phyloP scores from a whole-genome alignment of 1,140 invertebrate genomes.

The Drosophila parvula region DNA sequence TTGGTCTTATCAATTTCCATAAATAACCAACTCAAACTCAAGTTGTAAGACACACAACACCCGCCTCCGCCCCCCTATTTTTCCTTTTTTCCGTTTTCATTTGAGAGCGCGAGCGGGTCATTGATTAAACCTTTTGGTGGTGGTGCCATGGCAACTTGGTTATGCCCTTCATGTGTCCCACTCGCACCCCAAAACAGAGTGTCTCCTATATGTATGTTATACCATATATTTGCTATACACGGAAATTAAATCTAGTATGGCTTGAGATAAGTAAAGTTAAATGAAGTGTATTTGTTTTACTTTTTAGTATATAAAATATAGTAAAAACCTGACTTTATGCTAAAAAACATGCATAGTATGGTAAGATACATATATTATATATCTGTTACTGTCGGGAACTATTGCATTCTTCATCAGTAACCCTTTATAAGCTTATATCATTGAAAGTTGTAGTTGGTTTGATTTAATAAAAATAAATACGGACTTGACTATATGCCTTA shows the following conservation, averaged over 20 bases:
- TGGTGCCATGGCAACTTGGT: slow-evolving; percentile 60
- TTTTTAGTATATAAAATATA: no score
- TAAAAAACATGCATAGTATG: no score
- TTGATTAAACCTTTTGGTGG: slow-evolving; percentile 74
- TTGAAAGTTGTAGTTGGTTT: no score
- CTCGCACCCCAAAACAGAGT: slow-evolving; percentile 20
- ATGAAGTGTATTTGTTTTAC: no score
- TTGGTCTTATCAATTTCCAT: slow-evolving; percentile 72
- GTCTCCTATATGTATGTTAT: neutral
- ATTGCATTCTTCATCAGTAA: no score
- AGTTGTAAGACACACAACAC: slow-evolving; percentile 27
- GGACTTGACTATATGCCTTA: no score
- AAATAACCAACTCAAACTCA: slow-evolving; percentile 58
- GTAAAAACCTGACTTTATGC: no score
- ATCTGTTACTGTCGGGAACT: no score
- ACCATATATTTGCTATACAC: neutral
- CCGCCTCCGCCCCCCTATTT: no score
- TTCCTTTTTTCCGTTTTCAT: neutral
- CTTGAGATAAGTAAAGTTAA: neutral
- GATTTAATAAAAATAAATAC: no score
- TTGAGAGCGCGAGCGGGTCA: slow-evolving; percentile 34
- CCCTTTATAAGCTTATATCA: no score
- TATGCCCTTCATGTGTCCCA: slow-evolving; percentile 48
- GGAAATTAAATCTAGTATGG: neutral
- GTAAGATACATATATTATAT: no score